Percentiles rank a stretch among this genome's conserved stretches.
Evolutionary conservation across 2,888 invertebrate species (phyloP).

Genomic region (Callimorpha dominula): DNA sequence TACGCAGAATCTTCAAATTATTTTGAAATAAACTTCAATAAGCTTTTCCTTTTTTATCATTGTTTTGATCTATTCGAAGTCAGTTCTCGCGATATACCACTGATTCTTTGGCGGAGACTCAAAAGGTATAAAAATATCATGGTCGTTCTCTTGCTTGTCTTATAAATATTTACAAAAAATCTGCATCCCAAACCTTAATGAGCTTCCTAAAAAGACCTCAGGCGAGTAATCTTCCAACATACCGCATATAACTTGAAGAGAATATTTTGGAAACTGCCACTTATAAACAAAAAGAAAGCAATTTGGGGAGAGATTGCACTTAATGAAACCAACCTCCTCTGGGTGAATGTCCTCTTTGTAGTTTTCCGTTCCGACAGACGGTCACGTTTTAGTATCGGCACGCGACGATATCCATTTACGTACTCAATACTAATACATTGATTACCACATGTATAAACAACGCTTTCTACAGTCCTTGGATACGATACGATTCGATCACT

Average conservation of each 20-base stretch:
- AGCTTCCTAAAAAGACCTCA: constrained; percentile 21
- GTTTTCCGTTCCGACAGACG: constrained; percentile 50
- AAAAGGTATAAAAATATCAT: background rate
- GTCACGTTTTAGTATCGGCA: background rate
- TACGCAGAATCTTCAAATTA: background rate
- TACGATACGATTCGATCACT: background rate
- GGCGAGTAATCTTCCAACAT: constrained; percentile 19
- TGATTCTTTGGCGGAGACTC: background rate
- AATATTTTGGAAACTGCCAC: constrained; percentile 38
- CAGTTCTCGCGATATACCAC: background rate
- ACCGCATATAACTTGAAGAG: constrained; percentile 20
- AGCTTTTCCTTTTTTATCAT: background rate
- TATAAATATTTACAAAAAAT: background rate
- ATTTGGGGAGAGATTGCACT: constrained; percentile 43
- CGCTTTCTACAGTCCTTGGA: background rate
- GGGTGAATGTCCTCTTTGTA: constrained; percentile 57
- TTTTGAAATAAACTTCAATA: background rate
- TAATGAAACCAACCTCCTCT: constrained; percentile 33
- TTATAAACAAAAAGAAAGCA: constrained; percentile 36
- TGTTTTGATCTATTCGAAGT: background rate
- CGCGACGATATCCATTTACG: background rate
- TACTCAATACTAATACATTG: constrained; percentile 29
- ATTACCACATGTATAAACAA: constrained; percentile 27
- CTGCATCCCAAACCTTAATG: background rate
- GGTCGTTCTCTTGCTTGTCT: background rate